Evolutionary conservation across 1,140 invertebrate species (phyloP), one percentile per base, ranked within the genome.

Genomic region (Drosophila nigromelanica): DNA sequence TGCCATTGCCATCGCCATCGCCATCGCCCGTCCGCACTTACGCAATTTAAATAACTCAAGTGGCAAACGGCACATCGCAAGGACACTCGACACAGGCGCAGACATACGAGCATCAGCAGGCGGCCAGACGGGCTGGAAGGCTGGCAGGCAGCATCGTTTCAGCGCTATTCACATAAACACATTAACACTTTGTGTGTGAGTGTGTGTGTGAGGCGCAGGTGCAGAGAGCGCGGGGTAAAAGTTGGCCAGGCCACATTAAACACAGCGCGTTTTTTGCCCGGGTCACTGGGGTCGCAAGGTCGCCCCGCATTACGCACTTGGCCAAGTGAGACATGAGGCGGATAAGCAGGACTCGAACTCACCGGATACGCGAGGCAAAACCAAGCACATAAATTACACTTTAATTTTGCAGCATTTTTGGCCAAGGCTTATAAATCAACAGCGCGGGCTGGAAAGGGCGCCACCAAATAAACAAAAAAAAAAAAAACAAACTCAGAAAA

Each of bases 1-100:
- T 18, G 7, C 10, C 27, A 5, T 1, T 4, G 10, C 47, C 45
- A 8, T 12, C 14, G 27, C 21, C 18, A 18, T 50, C 35, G 33
- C 54, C 61, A 18, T 59, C 35, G 55, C 61, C 73, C 50, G 66
- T 14, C 54, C 62, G 47, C 72, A 89, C 79, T 83, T 83, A 79
- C 83, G 85, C 80, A 89, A 89, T 89, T 89, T 89, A 89, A 89
- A 89, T 89, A 89, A 89, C 83, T 89, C 83, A 89, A 89, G 85
- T 83, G 83, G 76, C 85, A 86, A 86, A 73, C 70, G 64, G 69
- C 66, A 68, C 73, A 79, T 70, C 74, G 79, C 85, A 83, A 89
- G 79, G 83, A 83, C 76, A 74, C 83, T 89, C 76, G 39, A 63
- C 67, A 73, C 67, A 60, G 78, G 47, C 63, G 69, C 54, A 66